Evolutionary conservation across 2,797 vertebrate genomes (phyloP).

Genomic region (Cirrhinus mrigala): DNA sequence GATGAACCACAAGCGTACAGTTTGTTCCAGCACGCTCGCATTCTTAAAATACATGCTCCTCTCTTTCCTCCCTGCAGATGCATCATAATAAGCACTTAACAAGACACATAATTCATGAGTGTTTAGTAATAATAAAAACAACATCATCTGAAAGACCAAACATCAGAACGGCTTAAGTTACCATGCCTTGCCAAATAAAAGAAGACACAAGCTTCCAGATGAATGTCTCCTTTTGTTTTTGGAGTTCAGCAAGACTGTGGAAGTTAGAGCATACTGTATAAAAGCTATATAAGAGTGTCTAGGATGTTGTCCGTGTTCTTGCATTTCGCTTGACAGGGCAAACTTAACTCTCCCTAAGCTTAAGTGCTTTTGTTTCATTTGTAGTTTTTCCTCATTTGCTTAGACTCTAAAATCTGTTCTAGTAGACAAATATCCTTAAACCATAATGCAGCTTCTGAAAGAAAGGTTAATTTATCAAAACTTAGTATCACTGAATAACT

Average conservation of each 20-base stretch:
- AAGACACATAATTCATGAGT: conserved; percentile 41
- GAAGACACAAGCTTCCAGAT: neutral
- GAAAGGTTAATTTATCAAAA: neutral
- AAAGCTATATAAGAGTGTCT: neutral
- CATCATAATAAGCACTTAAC: conserved; percentile 45
- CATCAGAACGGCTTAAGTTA: neutral
- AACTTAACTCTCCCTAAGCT: neutral
- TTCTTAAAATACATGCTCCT: conserved; percentile 24
- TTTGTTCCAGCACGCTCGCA: conserved; percentile 12
- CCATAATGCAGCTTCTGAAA: neutral
- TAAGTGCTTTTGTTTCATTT: neutral
- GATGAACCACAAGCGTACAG: conserved; percentile 19
- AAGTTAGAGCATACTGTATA: neutral
- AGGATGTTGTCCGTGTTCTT: neutral
- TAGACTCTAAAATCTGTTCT: neutral
- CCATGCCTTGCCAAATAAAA: neutral
- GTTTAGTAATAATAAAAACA: conserved; percentile 43
- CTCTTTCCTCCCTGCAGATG: conserved; percentile 6
- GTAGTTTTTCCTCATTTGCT: conserved; percentile 20
- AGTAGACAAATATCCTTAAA: neutral
- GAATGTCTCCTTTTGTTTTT: neutral
- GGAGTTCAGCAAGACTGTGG: neutral
- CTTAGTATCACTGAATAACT: neutral
- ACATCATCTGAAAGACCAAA: conserved; percentile 24
- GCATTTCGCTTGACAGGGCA: neutral